phyloP scores from a whole-genome alignment of 2,888 invertebrate species.

The Cactoblastis cactorum region DNA sequence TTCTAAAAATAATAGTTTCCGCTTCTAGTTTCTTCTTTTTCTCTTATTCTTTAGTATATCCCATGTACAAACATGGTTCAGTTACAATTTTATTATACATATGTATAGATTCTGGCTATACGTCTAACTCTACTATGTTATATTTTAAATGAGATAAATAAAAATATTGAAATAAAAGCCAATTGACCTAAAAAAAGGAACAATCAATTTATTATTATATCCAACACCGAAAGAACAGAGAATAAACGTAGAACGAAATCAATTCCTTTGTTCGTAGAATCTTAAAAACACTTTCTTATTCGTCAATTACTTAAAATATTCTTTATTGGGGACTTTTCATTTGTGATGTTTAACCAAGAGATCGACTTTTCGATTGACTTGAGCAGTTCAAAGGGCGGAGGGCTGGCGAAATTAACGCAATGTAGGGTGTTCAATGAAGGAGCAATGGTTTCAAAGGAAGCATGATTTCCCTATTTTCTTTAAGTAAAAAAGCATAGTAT shows the following conservation, averaged over 20 bases:
- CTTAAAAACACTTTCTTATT: constrained; percentile 70
- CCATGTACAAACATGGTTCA: no score
- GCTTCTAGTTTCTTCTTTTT: no score
- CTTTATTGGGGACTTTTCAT: constrained; percentile 70
- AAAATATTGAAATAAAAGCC: constrained; percentile 25
- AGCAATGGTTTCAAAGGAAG: constrained; percentile 63
- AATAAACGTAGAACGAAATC: constrained; percentile 30
- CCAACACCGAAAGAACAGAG: constrained; percentile 17
- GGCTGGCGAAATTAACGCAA: constrained; percentile 65
- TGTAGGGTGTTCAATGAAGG: constrained; percentile 68
- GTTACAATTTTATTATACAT: no score
- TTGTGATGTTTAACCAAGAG: constrained; percentile 76
- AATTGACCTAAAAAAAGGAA: constrained; percentile 22
- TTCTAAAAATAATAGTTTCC: no score
- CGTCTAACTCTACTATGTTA: not conserved
- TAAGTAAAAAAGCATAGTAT: constrained; percentile 45
- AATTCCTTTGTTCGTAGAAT: constrained; percentile 54
- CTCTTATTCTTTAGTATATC: no score
- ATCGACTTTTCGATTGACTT: constrained; percentile 76
- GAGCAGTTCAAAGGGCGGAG: constrained; percentile 73
- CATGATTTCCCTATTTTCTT: constrained; percentile 68
- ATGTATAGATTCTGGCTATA: not conserved
- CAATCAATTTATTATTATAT: constrained; percentile 34
- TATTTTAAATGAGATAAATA: not conserved
- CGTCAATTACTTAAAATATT: constrained; percentile 75